Evolutionary conservation across 2,113 vertebrate species (phyloP).

Genomic region (Gorilla gorilla): DNA sequence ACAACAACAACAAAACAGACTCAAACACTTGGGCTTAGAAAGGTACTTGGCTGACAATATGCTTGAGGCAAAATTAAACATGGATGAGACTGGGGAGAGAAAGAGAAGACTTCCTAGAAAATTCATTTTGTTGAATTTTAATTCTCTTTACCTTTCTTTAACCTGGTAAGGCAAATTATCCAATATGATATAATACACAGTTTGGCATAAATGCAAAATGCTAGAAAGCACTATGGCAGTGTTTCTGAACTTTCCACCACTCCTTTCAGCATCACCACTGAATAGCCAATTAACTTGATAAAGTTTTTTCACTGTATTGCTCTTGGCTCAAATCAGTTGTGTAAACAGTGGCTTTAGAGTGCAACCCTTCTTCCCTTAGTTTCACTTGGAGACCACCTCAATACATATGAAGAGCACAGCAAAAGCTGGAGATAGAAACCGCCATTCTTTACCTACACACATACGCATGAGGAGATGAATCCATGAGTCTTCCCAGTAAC

Average conservation of each 20-base stretch:
- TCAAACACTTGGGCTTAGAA: background rate
- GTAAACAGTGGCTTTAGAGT: background rate
- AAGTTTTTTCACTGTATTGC: background rate
- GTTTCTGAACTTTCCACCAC: background rate
- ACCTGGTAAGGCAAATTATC: background rate
- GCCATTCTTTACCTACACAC: background rate
- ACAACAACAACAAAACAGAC: background rate
- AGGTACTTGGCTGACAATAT: background rate
- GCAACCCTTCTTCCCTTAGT: background rate
- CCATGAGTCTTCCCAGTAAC: background rate
- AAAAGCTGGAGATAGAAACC: background rate
- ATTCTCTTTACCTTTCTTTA: background rate
- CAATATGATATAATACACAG: background rate
- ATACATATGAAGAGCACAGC: background rate
- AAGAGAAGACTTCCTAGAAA: constrained; percentile 1
- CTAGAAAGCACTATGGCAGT: background rate
- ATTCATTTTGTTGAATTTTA: background rate
- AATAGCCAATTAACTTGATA: background rate
- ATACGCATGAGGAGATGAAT: background rate
- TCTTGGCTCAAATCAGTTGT: background rate
- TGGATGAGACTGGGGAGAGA: background rate
- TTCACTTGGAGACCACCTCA: background rate
- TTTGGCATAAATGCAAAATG: background rate
- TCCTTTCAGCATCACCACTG: background rate
- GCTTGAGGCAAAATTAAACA: background rate